Evolutionary conservation across 2,888 invertebrate genomes (phyloP).

Genomic region (Hecatera dysodea): DNA sequence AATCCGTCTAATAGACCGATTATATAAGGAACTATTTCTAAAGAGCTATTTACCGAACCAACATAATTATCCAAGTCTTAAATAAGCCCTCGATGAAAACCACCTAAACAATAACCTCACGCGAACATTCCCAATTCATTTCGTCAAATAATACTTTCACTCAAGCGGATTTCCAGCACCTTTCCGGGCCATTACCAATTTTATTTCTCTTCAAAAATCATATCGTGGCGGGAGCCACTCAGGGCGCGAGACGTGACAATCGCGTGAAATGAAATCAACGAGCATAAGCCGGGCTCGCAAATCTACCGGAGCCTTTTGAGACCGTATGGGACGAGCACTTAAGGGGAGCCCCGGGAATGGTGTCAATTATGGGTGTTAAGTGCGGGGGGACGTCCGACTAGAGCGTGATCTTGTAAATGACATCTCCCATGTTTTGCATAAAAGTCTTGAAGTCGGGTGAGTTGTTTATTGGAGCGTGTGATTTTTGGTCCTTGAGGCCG

Average conservation of each 20-base stretch:
- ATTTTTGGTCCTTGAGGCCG: slow-evolving; percentile 23
- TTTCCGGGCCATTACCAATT: slow-evolving; percentile 90
- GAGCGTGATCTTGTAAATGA: slow-evolving; percentile 63
- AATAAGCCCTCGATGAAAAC: slow-evolving; percentile 38
- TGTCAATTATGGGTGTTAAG: slow-evolving; percentile 90
- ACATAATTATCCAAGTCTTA: slow-evolving; percentile 8
- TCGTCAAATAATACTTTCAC: slow-evolving; percentile 74
- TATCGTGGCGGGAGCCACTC: slow-evolving; percentile 84
- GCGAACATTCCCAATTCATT: slow-evolving; percentile 67
- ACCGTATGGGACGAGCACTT: slow-evolving; percentile 84
- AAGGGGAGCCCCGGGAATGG: slow-evolving; percentile 85
- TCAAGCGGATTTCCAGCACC: slow-evolving; percentile 75
- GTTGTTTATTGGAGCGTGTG: slow-evolving; percentile 46
- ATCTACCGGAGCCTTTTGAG: slow-evolving; percentile 85
- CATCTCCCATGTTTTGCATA: slow-evolving; percentile 70
- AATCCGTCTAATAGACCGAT: too few species aligned
- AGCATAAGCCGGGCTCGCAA: slow-evolving; percentile 88
- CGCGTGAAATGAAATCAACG: slow-evolving; percentile 88
- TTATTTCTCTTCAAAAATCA: slow-evolving; percentile 87
- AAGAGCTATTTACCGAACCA: not conserved
- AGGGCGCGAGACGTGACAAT: slow-evolving; percentile 87
- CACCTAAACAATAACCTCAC: slow-evolving; percentile 62
- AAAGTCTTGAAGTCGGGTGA: slow-evolving; percentile 61
- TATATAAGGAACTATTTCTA: not conserved
- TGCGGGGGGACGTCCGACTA: slow-evolving; percentile 74